Base-by-base conservation (phyloP, 2,113 vertebrate species). In the Heterotis niloticus region DNA sequence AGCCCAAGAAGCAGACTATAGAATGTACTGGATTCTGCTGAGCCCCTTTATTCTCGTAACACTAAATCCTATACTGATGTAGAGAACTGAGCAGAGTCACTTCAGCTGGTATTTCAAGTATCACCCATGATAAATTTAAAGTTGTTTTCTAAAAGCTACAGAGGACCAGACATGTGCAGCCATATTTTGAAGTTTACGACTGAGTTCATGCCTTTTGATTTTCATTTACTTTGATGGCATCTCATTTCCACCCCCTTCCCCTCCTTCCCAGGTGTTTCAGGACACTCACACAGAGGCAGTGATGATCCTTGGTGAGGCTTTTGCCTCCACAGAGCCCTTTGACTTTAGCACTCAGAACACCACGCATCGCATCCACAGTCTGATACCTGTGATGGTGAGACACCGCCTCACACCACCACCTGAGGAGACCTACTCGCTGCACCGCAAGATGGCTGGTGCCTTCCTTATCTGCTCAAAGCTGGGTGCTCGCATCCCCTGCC, bases 391-490 rank as follows among this genome's bases (percentile, higher is more conserved):
- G 64, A 92, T 98, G 94, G 91, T 97, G 34, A 91, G 82, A 52
- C 94, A 96, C 87, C 92, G 95, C 1, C 94, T 98, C 71, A 88
- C 93, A 0, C 95, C 96, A 0, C 95, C 96, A 0, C 96, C 95
- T 0, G 95, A 96, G 77, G 95, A 97, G 88, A 89, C 91, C n/a
- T 97, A 97, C 71, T 94, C 95, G 5, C 91, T 97, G 56, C 96
- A 96, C 83, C 94, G 95, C 73, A 96, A 98, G 86, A 93, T 98
- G 92, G 95, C 95, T 0, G 96, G 96, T 81, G 93, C 94, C 78
- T 97, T 98, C 90, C 94, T 98, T 84, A 94, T 95, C 88, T 98
- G 96, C 77, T 89, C 95, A 86, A 95, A 91, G 12, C 94, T 98
- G 5, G 87, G 86, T 0, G 95, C 95, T 0, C 16, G 64, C 64